Evolutionary conservation across 2,113 vertebrate species (phyloP), one percentile per base, ranked within the genome.

Genomic region (Lycaon pictus): DNA sequence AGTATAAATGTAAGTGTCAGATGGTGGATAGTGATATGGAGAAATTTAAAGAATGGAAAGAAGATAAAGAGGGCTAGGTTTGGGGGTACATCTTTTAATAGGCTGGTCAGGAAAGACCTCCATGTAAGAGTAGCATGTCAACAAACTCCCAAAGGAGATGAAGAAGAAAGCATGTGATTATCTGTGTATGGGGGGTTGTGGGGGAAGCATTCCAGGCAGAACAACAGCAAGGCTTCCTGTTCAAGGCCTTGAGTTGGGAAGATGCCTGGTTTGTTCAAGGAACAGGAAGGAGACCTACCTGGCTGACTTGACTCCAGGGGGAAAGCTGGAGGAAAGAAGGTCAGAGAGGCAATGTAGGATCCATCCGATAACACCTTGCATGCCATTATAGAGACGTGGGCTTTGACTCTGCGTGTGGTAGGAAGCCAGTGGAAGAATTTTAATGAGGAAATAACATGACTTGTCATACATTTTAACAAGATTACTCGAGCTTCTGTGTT

Each of bases 391-490:
- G 95, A 53, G 84, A 90, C 55, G 58, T 83, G 16, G 22, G 76
- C n/a, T 92, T 51, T 85, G 86, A 88, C 27, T 65, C 22, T 58
- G 86, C 89, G 43, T 72, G 27, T 88, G 69, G 74, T 65, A 60
- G 53, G 81, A 90, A 43, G 58, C 63, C 62, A 90, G 32, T 32
- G 63, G 76, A 94, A 60, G 35, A 32, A 86, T 96, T 96, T 76
- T 83, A 89, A 77, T 32, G 85, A 17, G n/a, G 53, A 27, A 93
- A 51, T 93, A 55, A 27, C 37, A 86, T 90, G 56, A 51, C 80
- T 56, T 90, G 67, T 85, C 35, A 93, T 81, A 72, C 25, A 97
- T 96, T 92, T 92, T 96, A 95, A 80, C 5, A 62, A 96, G 67
- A 90, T 77, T 83, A 80, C 16, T 80, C 37, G 88, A 93, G 72